Evolutionary conservation across 2,888 invertebrate species (phyloP), one percentile per base, ranked within the genome.

Genomic region (Galerucella calmariensis): DNA sequence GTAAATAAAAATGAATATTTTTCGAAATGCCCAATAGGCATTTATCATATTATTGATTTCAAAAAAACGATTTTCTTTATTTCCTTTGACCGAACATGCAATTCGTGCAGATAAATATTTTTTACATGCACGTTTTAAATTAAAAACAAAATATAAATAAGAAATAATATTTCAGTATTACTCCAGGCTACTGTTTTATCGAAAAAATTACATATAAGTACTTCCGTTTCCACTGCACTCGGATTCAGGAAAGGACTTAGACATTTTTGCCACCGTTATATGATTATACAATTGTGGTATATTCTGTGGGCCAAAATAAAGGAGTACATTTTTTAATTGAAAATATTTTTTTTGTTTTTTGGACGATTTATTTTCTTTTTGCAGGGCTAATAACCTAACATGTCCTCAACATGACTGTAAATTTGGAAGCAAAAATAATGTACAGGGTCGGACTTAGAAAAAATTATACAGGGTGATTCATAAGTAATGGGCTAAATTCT

Each of bases 131-230:
- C 69, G 74, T 75, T 75, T 58, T 61, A 66, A 76, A 76, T 71
- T 75, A 75, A 78, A 68, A 79, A 81, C 76, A 74, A 66, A 73
- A 79, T 76, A 77, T 78, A 77, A 77, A 77, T 78, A 78, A 78
- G 76, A 74, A 78, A 72, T 75, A 78, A 80, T 79, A 79, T 78
- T 79, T 78, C 74, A 78, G 76, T 73, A 78, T 78, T 78, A 78
- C 74, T 69, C 41, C 69, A 27, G 71, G 71, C 71, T 72, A 72
- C 66, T 59, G 41, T 69, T 76, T 79, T 80, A 81, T 80, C 80
- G 27, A n/a, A 76, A 79, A 78, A 79, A 77, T 75, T 79, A 76
- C 80, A 81, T 78, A 80, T 81, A 77, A 79, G 74, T 80, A 78
- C 79, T 81, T 81, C 81, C 81, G 77, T 72, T 77, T 73, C 70